phyloP scores from a whole-genome alignment of 2,888 invertebrate species.

The Drosophila robusta region DNA sequence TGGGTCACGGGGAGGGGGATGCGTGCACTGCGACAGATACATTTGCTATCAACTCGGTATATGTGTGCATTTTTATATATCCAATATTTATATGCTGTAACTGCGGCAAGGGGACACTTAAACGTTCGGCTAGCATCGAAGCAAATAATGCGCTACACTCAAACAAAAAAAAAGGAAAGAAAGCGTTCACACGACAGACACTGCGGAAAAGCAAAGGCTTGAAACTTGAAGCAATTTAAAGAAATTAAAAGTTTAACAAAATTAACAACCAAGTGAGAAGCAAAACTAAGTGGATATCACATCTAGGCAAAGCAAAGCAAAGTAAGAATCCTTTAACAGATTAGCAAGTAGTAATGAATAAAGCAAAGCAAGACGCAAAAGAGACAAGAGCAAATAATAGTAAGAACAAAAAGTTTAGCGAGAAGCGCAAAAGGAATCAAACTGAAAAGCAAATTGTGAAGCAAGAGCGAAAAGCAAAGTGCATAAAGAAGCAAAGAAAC shows the following conservation, averaged over 20 bases:
- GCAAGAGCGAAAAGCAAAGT: neutral
- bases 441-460: neutral
- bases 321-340: no score
- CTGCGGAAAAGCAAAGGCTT: neutral
- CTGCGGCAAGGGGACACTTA: slow-evolving; percentile 32
- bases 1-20: neutral
- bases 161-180: neutral
- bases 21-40: slow-evolving; percentile 41
- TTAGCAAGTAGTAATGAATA: neutral
- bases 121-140: slow-evolving; percentile 20
- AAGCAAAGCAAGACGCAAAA: neutral
- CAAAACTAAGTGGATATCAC: no score
- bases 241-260: no score
- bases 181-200: slow-evolving; percentile 10
- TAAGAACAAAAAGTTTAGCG: neutral
- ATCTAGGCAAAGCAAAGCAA: no score
- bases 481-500: no score
- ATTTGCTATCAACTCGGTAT: slow-evolving; percentile 29
- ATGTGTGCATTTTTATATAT: slow-evolving; percentile 21
- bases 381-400: neutral
- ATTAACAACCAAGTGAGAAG: no score
- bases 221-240: neutral
- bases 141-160: slow-evolving; percentile 22
- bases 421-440: neutral
- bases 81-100: slow-evolving; percentile 72